These are phyloP conservation scores for Andricus grossulariae DNA, from an alignment of 1,140 invertebrate genomes.

Conservation along the genomic window DNA sequence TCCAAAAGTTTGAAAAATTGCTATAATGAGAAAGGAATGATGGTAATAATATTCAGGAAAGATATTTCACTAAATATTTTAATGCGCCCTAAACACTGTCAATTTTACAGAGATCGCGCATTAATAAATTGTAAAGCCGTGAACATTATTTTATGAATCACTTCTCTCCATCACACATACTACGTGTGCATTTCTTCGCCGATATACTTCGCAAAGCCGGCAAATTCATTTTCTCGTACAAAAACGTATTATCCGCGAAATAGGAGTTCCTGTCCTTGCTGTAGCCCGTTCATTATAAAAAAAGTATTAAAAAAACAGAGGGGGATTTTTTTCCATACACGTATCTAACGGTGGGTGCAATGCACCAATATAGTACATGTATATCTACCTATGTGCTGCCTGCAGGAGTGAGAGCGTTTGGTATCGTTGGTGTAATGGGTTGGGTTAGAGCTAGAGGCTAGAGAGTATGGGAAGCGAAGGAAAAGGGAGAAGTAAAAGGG, in stretches of 20 bases:
- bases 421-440: not conserved
- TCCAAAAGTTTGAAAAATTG: too few species aligned
- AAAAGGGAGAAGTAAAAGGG: slow-evolving; percentile 40
- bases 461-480: not conserved
- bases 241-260: slow-evolving; percentile 7
- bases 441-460: not conserved
- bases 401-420: not conserved
- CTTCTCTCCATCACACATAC: not conserved
- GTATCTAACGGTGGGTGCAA: not conserved
- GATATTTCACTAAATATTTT: too few species aligned
- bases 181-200: not conserved
- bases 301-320: not conserved
- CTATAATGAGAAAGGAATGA: too few species aligned
- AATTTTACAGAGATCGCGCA: too few species aligned
- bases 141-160: not conserved
- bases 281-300: not conserved
- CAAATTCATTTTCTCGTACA: slow-evolving; percentile 19
- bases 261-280: slow-evolving; percentile 17
- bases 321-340: slow-evolving; percentile 4
- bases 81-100: too few species aligned
- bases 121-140: not conserved
- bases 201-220: slow-evolving; percentile 4
- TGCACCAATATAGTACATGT: not conserved
- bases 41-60: too few species aligned
- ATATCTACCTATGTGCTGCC: not conserved